A percentile compares a stretch with the other conserved stretches of the same genome.
Conservation (phyloP, 2,888 invertebrate species). For the Leuctra nigra region DNA sequence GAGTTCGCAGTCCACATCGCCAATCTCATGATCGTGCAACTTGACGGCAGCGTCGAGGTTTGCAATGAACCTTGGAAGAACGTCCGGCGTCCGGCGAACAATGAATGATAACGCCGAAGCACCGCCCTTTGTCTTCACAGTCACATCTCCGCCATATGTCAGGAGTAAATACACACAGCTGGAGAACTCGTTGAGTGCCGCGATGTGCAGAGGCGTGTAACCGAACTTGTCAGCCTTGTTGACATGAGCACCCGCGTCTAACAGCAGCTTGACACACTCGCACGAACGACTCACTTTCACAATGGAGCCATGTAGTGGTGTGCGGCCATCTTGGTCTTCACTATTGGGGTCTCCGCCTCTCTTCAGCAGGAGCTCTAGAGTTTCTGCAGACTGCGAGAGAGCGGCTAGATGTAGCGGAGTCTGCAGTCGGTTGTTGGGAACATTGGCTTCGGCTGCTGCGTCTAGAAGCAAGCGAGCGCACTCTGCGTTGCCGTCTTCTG, state of each 20-base stretch:
- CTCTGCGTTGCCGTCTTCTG: constrained; percentile 77
- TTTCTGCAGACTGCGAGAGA: constrained; percentile 70
- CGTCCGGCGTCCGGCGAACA: constrained; percentile 76
- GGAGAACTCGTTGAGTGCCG: constrained; percentile 76
- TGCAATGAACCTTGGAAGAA: constrained; percentile 60
- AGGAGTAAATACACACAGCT: constrained; percentile 65
- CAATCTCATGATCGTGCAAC: constrained; percentile 75
- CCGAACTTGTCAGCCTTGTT: constrained; percentile 74
- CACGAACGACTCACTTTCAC: constrained; percentile 58
- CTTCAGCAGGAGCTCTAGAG: constrained; percentile 61
- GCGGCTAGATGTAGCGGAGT: constrained; percentile 81
- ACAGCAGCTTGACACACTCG: constrained; percentile 59
- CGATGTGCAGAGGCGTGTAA: constrained; percentile 77
- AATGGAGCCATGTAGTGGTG: constrained; percentile 73
- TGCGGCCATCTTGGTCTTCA: constrained; percentile 65
- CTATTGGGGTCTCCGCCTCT: constrained; percentile 58
- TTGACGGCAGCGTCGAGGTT: constrained; percentile 71
- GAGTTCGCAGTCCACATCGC: constrained; percentile 79
- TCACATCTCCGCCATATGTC: constrained; percentile 73
- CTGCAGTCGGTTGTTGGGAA: constrained; percentile 66
- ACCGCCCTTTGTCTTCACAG: constrained; percentile 72
- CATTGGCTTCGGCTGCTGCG: constrained; percentile 68
- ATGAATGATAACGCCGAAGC: constrained; percentile 75
- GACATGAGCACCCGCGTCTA: constrained; percentile 40
- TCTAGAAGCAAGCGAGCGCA: constrained; percentile 66